Percentiles rank a stretch among this genome's conserved stretches.
Evolutionary conservation across 2,113 vertebrate genomes (phyloP).

Genomic region (Sander lucioperca): DNA sequence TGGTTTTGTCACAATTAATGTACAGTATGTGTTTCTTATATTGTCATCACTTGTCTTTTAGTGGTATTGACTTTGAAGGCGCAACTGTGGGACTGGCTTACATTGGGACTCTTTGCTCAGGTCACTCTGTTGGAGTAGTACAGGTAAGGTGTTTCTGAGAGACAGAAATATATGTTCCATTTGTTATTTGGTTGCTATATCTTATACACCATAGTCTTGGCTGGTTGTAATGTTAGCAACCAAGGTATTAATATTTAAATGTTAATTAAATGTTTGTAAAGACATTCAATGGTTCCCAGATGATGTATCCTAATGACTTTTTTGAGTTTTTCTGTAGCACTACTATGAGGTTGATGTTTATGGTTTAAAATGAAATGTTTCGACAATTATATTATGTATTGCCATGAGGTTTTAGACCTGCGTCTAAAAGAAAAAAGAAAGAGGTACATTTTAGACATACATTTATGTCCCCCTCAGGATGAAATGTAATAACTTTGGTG

Average conservation of each 20-base stretch:
- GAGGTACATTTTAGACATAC: neutral
- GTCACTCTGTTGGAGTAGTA: slow-evolving; percentile 80
- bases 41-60: slow-evolving; percentile 55
- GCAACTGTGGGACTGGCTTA: slow-evolving; percentile 84
- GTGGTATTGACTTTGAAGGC: slow-evolving; percentile 84
- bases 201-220: no score
- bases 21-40: neutral
- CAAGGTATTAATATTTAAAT: neutral
- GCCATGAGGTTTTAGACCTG: no score
- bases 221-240: neutral
- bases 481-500: neutral
- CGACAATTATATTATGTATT: neutral
- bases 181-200: neutral
- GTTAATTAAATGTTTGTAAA: neutral
- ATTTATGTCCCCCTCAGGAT: neutral
- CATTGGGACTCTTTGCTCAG: slow-evolving; percentile 81
- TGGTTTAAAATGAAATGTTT: neutral
- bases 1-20: neutral
- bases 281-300: neutral
- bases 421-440: no score
- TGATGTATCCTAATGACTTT: neutral
- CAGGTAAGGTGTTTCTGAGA: slow-evolving; percentile 71
- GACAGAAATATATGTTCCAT: neutral
- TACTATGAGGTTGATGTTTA: neutral
- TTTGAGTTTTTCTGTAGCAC: neutral